phyloP scores from a whole-genome alignment of 2,113 vertebrate species.

The Podilymbus podiceps region DNA sequence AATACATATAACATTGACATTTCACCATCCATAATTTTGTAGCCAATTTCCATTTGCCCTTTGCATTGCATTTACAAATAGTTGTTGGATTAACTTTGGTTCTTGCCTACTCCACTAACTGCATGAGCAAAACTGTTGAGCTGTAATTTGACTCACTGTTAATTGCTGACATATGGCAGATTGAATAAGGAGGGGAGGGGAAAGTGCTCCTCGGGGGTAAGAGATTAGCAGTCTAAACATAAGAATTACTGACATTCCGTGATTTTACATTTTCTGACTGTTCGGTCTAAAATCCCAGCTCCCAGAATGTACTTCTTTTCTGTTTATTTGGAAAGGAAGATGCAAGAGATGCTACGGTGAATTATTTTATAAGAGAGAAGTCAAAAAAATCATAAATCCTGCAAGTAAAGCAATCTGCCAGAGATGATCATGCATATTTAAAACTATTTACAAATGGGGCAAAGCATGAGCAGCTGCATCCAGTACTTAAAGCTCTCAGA shows the following conservation, averaged over 20 bases:
- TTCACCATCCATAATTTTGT: slow-evolving; percentile 35
- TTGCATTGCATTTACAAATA: slow-evolving; percentile 15
- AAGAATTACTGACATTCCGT: not conserved
- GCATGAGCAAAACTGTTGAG: slow-evolving; percentile 9
- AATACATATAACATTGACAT: slow-evolving; percentile 44
- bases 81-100: slow-evolving; percentile 16
- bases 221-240: slow-evolving; percentile 16
- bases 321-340: not conserved
- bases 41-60: slow-evolving; percentile 51
- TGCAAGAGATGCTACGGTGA: not conserved
- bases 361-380: not conserved
- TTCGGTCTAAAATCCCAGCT: not conserved
- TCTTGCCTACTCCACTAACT: not conserved
- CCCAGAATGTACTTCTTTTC: not conserved
- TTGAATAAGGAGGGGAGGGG: not conserved
- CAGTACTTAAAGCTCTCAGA: slow-evolving; percentile 39
- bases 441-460: slow-evolving; percentile 53
- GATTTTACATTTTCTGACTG: slow-evolving; percentile 5
- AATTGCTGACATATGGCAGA: slow-evolving; percentile 57
- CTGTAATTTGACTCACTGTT: slow-evolving; percentile 43
- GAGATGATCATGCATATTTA: slow-evolving; percentile 45
- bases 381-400: not conserved
- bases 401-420: slow-evolving; percentile 8
- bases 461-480: slow-evolving; percentile 25
- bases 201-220: slow-evolving; percentile 18